Evolutionary conservation across 2,888 invertebrate species (phyloP).

Genomic region (Drosophila differens): DNA sequence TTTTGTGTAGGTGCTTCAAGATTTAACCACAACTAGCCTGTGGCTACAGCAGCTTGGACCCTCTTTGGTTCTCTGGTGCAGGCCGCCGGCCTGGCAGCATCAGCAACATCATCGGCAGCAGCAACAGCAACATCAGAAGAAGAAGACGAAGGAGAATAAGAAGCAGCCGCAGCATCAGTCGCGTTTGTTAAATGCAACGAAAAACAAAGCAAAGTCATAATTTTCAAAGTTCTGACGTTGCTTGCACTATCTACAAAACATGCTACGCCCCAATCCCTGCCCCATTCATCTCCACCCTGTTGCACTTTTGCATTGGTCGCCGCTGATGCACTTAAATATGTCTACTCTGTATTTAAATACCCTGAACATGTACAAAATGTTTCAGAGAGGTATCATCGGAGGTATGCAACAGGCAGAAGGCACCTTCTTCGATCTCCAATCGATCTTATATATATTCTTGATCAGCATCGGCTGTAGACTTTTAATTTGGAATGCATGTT

Average conservation of each 20-base stretch:
- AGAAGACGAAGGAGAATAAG: not conserved
- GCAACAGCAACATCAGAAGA: not conserved
- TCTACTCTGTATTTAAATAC: constrained; percentile 58
- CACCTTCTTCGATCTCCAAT: not conserved
- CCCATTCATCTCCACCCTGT: not conserved
- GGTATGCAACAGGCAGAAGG: not conserved
- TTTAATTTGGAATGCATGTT: not conserved
- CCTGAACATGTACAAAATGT: not conserved
- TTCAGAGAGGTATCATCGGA: not conserved
- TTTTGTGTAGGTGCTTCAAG: constrained; percentile 48
- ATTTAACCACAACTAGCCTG: constrained; percentile 25
- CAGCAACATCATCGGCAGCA: constrained; percentile 22
- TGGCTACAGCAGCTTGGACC: constrained; percentile 20
- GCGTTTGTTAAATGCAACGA: constrained; percentile 53
- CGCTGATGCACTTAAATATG: constrained; percentile 74
- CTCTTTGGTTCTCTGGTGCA: not conserved
- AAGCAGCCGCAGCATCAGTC: constrained; percentile 5
- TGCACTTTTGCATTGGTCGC: constrained; percentile 30
- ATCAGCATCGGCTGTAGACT: not conserved
- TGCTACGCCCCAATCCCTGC: not conserved
- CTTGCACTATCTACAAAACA: constrained; percentile 42
- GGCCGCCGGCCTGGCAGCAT: constrained; percentile 33
- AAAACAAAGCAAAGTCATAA: constrained; percentile 77
- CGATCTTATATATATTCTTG: not conserved
- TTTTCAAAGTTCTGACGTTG: constrained; percentile 76